Base-by-base conservation (phyloP, 2,797 vertebrate genomes). In the Monodelphis domestica region DNA sequence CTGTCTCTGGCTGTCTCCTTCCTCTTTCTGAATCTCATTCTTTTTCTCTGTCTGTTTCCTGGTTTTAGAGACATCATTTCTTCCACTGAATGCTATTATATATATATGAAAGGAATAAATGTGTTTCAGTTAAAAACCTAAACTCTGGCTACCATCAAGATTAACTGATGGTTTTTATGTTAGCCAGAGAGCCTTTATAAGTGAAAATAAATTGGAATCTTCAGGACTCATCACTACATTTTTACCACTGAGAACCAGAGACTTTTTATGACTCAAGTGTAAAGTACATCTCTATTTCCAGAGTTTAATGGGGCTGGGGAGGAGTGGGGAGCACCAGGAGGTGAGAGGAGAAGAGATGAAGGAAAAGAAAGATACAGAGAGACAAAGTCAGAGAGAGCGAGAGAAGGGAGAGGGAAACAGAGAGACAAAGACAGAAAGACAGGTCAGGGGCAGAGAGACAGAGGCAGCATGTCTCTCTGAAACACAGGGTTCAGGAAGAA, bases 21-120 rank as follows among this genome's bases (percentile, higher is more conserved):
- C n/a, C 2, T 57, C 56, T 38, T 5, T 70, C 63, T 70, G n/a
- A 26, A 70, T 70, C n/a, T 84, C 38, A 45, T 50, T 84, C 24
- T 84, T 78, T 84, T 21, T 50, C 21, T 84, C 70, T 78, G 15
- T 70, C 63, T 38, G 70, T 84, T 84, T 45, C 38, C 26, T 84
- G 70, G 38, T 84, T 84, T 84, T 84, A 38, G 50, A 84, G 70
- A 84, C 45, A 24, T 50, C 21, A 2, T 78, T 78, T 45, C 9
- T 52, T 89, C 91, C 90, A 93, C 89, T 89, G 59, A 94, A 92
- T 51, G 90, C 33, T 52, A n/a, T n/a, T n/a, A n/a, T n/a, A n/a
- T n/a, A 2, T 78, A 51, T 63, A 51, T 45, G 33, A 57, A 95
- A 89, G 56, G 51, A 91, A 87, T 30, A 91, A 91, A 63, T 1